Evolutionary conservation across 2,113 vertebrate genomes (phyloP), one percentile per base, ranked within the genome.

Genomic region (Ptyas mucosa): DNA sequence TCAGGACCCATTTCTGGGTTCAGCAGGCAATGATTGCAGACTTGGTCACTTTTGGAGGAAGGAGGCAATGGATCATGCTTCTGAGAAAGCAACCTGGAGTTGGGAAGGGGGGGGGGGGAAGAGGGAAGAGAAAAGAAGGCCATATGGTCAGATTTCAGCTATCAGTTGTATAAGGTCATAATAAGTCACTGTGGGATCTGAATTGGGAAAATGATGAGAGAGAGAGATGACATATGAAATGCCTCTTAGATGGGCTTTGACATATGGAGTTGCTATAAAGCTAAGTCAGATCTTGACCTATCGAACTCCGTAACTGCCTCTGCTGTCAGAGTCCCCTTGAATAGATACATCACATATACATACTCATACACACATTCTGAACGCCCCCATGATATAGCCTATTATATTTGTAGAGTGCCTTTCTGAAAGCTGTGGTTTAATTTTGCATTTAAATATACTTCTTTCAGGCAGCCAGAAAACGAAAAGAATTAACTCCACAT

Each of bases 61-160:
- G 88, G 86, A 96, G 88, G 75, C 53, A 90, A 87, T 92, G 93
- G 94, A 92, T 98, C 98, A 99, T 95, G 98, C 98, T 96, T 99
- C 99, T 95, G 99, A 99, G 97, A 99, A 97, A 96, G 98, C 98
- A 97, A 99, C 98, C 99, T 99, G 95, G 49, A 96, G 87, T 69
- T 69, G 94, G 88, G 5, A 14, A 5, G 46, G 0, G 2, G 18
- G 5, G 29, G 29, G 53, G 52, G 4, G 6, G 51, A 12, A 3
- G 5, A 7, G 52, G 8, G 18, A 15, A 43, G 34, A 94, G 51
- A 97, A 20, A 94, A 94, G 92, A 81, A 39, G 53, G 49, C 11
- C 7, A 23, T 8, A 5, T 5, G 61, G n/a, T 57, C 8, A 51
- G 55, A 15, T 29, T 20, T 46, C 23, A 20, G 75, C 34, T 46